Percentiles rank a stretch among this genome's conserved stretches.
These are phyloP conservation scores for Acrocephalus arundinaceus DNA, from an alignment of 2,113 vertebrate genomes.

Conservation along the genomic window DNA sequence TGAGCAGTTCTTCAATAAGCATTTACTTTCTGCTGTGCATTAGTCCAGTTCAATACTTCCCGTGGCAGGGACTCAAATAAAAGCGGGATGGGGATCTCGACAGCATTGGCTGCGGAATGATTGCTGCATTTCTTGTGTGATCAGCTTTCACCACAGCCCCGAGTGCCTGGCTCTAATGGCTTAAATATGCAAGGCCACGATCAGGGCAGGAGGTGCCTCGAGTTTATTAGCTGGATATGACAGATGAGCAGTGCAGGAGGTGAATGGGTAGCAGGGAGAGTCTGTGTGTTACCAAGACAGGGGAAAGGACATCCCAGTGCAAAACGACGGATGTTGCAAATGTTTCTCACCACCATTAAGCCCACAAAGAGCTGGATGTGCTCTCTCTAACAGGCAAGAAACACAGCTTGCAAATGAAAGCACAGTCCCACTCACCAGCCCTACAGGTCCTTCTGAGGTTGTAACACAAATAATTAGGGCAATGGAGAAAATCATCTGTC, in stretches of 20 bases:
- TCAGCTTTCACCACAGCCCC: conserved; percentile 31
- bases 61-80: neutral
- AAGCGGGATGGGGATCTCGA: neutral
- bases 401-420: neutral
- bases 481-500: neutral
- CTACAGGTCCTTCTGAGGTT: neutral
- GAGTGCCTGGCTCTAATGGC: neutral
- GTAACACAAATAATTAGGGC: neutral
- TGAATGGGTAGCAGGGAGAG: neutral
- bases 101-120: neutral
- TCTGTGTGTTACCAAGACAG: neutral
- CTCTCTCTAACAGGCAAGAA: neutral
- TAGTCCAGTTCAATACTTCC: conserved; percentile 38
- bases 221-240: conserved; percentile 23
- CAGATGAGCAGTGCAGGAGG: neutral
- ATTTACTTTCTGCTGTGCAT: conserved; percentile 48
- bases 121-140: neutral
- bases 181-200: conserved; percentile 44
- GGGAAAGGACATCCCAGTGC: neutral
- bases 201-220: conserved; percentile 14
- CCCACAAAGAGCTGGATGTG: neutral
- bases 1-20: conserved; percentile 20
- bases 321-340: neutral
- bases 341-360: neutral
- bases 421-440: neutral